phyloP scores from a whole-genome alignment of 2,888 invertebrate genomes.

The Ophion ventricosus region DNA sequence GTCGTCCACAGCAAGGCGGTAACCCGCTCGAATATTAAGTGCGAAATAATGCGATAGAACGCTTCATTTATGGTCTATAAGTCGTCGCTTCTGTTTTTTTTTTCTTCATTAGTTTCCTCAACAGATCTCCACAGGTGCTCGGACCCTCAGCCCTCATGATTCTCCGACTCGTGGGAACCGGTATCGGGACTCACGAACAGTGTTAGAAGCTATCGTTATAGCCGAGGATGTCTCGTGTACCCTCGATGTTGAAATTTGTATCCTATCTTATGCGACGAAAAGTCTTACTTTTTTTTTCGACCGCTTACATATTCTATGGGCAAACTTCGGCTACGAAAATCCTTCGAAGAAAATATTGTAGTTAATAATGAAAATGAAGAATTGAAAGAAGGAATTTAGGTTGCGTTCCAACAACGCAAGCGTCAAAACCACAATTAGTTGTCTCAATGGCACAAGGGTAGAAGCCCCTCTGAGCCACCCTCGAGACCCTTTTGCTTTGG shows the following conservation, averaged over 20 bases:
- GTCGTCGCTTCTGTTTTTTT: constrained; percentile 5
- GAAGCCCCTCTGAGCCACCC: background rate
- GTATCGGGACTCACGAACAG: background rate
- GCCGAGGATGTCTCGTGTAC: constrained; percentile 11
- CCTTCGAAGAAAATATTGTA: background rate
- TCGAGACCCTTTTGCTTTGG: background rate
- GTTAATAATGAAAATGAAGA: background rate
- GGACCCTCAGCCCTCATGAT: constrained; percentile 58
- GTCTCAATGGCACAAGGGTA: no score
- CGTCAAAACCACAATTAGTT: no score
- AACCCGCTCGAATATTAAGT: constrained; percentile 3
- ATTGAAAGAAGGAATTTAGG: background rate
- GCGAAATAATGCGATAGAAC: constrained; percentile 1
- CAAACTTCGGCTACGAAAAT: background rate
- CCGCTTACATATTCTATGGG: background rate
- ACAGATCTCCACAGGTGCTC: constrained; percentile 36
- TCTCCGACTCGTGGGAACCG: constrained; percentile 55
- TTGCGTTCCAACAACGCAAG: no score
- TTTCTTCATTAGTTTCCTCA: constrained; percentile 8
- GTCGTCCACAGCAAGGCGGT: constrained; percentile 5
- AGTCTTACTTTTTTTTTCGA: background rate
- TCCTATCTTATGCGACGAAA: background rate
- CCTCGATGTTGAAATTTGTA: background rate
- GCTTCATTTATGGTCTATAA: constrained; percentile 27
- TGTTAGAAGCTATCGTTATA: constrained; percentile 23